Percentiles rank a stretch among this genome's conserved stretches.
These are phyloP conservation scores for Pachymerium ferrugineum DNA, from an alignment of 2,888 invertebrate species.

Conservation along the genomic window DNA sequence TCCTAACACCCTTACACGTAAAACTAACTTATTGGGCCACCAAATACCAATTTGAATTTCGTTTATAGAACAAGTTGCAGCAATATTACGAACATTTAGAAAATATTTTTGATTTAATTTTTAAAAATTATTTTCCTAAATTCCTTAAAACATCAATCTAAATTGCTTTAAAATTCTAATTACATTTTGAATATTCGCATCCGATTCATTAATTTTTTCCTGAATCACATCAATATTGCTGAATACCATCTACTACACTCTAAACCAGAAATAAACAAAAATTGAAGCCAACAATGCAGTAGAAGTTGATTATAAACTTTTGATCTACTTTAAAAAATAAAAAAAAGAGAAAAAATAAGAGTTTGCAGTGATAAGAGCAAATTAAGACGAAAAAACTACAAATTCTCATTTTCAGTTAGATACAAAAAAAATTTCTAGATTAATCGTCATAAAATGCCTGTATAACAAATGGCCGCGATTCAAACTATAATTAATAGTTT, in stretches of 20 bases:
- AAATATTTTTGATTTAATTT: conserved; percentile 4
- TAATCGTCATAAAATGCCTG: too few species aligned
- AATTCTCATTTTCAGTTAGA: too few species aligned
- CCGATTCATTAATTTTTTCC: background rate
- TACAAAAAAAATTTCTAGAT: too few species aligned
- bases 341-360: too few species aligned
- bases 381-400: too few species aligned
- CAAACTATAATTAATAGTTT: too few species aligned
- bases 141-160: background rate
- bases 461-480: too few species aligned
- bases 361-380: too few species aligned
- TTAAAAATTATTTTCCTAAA: background rate
- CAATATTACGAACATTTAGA: background rate
- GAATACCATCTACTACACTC: background rate
- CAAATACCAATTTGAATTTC: background rate
- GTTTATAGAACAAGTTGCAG: background rate
- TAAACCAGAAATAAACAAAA: conserved; percentile 9
- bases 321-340: too few species aligned
- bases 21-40: too few species aligned
- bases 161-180: background rate
- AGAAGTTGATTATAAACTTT: background rate
- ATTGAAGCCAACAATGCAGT: background rate
- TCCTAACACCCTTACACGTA: too few species aligned
- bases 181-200: background rate
- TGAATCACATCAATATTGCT: conserved; percentile 1